Percentiles rank a stretch among this genome's conserved stretches.
Conservation (phyloP, 2,888 invertebrate species). For the Cremastobaeus sp. region DNA sequence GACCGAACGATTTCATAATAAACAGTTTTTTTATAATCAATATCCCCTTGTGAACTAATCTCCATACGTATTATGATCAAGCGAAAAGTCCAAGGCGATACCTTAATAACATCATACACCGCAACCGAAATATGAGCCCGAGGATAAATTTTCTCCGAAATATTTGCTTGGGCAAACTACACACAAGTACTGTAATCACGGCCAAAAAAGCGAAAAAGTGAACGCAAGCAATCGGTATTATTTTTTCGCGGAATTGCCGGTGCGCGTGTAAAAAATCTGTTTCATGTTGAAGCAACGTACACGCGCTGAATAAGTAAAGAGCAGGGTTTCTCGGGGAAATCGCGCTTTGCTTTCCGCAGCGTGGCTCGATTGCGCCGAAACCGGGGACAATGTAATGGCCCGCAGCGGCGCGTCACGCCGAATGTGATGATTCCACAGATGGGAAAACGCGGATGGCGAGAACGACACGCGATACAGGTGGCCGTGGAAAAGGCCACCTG, state of each 20-base stretch:
- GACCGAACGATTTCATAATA: no score
- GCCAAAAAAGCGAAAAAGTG: no score
- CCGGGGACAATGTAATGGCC: slow-evolving; percentile 27
- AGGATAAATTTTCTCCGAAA: background rate
- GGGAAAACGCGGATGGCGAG: slow-evolving; percentile 61
- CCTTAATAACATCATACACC: no score
- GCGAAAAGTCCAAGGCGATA: no score
- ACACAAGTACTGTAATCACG: background rate
- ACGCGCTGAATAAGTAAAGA: slow-evolving; percentile 27
- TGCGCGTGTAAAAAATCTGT: slow-evolving; percentile 34
- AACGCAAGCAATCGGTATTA: background rate
- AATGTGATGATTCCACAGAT: slow-evolving; percentile 54
- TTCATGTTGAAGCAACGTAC: background rate
- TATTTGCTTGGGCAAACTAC: background rate
- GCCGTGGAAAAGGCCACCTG: slow-evolving; percentile 70
- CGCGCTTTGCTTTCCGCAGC: slow-evolving; percentile 4
- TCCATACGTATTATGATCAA: no score
- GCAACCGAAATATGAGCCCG: background rate
- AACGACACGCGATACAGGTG: slow-evolving; percentile 66
- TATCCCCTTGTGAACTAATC: no score
- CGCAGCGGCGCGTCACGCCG: slow-evolving; percentile 35
- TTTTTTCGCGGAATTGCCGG: background rate
- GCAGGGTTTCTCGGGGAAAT: slow-evolving; percentile 11
- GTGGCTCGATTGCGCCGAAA: slow-evolving; percentile 3
- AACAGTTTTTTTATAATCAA: no score